Evolutionary conservation across 2,113 vertebrate genomes (phyloP), one percentile per base, ranked within the genome.

Genomic region (Ascaphus truei): DNA sequence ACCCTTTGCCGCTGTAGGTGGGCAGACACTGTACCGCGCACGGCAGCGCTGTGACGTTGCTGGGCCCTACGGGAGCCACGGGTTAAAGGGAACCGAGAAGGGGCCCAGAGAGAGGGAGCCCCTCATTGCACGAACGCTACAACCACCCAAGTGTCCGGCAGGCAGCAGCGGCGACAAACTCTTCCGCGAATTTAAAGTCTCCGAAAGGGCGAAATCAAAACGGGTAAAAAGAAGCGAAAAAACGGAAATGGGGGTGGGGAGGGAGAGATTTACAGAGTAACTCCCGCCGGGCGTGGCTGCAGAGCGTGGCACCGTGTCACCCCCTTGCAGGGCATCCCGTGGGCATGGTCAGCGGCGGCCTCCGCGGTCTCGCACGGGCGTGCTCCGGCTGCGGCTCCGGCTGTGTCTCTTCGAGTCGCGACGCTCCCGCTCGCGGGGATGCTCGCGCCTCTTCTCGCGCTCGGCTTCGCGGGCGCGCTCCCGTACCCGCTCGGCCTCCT

Each of bases 311-410:
- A 51, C 34, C 26, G 29, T 58, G 51, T 11, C 37, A 20, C 56
- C 15, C 55, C 33, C 27, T 47, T 36, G 45, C 33, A 39, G 45
- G 56, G 52, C 45, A 71, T 22, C 22, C n/a, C 10, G 34, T 36
- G 9, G 20, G 3, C 16, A 52, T 3, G n/a, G 23, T 84, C 73
- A 86, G 59, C 81, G 84, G 41, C 91, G 93, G 77, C 89, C 92
- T 41, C 94, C 90, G 73, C 93, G 81, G 45, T 95, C 93, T 59
- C 93, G 75, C 80, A 73, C 81, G 25, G 76, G 90, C 69, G 85
- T 93, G 89, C 86, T 88, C 30, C 83, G 76, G 86, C 93, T 95
- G 50, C 86, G 88, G 80, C 94, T 95, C 41, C 85, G 87, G 73
- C 86, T 88, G 71, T 85, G 84, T 25, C 84, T 80, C 74, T 88